Percentiles rank a stretch among this genome's conserved stretches.
Evolutionary conservation across 2,888 invertebrate species (phyloP).

Genomic region (Melipona bicolor): DNA sequence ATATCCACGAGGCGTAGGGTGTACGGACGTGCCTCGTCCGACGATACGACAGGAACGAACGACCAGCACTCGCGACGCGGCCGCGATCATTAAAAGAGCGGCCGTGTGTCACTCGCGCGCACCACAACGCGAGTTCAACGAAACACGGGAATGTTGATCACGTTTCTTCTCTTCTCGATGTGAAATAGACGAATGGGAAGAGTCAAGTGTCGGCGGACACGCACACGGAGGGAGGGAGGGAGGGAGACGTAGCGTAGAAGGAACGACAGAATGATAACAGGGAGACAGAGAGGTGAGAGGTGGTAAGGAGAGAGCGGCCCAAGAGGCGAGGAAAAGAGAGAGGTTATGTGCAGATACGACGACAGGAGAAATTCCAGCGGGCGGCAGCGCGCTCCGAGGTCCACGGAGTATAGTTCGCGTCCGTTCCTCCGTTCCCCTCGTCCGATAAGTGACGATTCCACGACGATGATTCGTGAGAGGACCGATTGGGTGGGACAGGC

Average conservation of each 20-base stretch:
- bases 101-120: constrained; percentile 52
- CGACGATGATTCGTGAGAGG: constrained; percentile 59
- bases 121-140: constrained; percentile 56
- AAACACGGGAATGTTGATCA: constrained; percentile 60
- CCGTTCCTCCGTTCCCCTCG: constrained; percentile 47
- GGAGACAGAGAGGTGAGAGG: constrained; percentile 34
- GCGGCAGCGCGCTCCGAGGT: constrained; percentile 56
- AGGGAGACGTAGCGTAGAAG: constrained; percentile 1
- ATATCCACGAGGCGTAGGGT: constrained; percentile 22
- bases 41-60: background rate
- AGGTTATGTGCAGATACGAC: constrained; percentile 54
- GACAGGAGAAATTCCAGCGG: constrained; percentile 63
- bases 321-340: constrained; percentile 21
- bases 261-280: constrained; percentile 33
- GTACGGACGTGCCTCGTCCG: background rate
- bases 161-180: constrained; percentile 56
- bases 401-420: constrained; percentile 49
- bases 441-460: constrained; percentile 57
- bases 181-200: constrained; percentile 42
- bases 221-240: constrained; percentile 23
- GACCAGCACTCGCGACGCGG: constrained; percentile 32
- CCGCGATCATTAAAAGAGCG: constrained; percentile 48
- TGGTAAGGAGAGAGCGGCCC: constrained; percentile 25
- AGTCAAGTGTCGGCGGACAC: constrained; percentile 24
- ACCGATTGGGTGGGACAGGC: constrained; percentile 56